Conservation (phyloP, 2,113 vertebrate genomes). For the Nyctibius bracteatus region DNA sequence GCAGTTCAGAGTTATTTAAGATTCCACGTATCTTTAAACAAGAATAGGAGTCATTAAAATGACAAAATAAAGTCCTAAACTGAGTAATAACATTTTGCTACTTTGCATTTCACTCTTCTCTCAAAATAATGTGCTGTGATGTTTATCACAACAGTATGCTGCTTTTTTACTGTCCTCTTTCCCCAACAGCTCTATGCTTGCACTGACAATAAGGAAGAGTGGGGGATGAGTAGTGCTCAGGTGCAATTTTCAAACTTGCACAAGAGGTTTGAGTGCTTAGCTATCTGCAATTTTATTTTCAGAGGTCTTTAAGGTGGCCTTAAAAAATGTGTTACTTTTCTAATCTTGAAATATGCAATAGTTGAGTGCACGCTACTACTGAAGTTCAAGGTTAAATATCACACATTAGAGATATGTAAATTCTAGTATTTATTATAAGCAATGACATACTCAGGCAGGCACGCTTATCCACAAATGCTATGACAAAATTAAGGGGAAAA, state of each 20-base stretch:
- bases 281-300: background rate
- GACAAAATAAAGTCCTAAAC: background rate
- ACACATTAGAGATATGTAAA: background rate
- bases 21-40: background rate
- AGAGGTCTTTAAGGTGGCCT: background rate
- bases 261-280: background rate
- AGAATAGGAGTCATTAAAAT: background rate
- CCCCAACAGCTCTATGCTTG: background rate
- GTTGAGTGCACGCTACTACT: fast-evolving
- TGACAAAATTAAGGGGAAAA: background rate
- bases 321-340: background rate
- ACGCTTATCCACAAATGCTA: background rate
- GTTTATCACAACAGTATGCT: background rate
- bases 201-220: background rate
- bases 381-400: background rate
- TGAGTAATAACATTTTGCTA: background rate
- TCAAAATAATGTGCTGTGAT: background rate
- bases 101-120: background rate
- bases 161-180: background rate
- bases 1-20: background rate
- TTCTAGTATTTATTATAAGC: background rate
- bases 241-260: background rate
- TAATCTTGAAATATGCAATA: background rate
- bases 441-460: background rate
- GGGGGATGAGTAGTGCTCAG: fast-evolving